Conservation (phyloP, 2,888 invertebrate genomes). For the Azorinus chamasolen region DNA sequence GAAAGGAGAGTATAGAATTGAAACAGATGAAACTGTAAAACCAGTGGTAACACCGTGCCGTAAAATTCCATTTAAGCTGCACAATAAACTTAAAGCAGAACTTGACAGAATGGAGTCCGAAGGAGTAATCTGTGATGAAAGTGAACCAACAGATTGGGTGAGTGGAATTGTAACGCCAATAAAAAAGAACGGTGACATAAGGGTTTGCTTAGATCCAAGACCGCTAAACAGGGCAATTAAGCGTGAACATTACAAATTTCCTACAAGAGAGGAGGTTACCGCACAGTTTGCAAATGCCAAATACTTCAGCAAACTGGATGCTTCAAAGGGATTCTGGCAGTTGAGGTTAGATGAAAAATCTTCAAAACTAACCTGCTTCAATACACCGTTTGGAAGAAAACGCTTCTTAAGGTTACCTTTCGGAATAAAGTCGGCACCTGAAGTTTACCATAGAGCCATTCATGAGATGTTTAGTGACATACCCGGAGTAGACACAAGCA, state of each 20-base stretch:
- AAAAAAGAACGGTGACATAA: constrained; percentile 35
- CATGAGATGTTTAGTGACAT: constrained; percentile 36
- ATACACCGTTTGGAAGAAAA: constrained; percentile 42
- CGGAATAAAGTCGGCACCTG: constrained; percentile 47
- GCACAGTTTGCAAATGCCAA: constrained; percentile 33
- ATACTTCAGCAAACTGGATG: constrained; percentile 45
- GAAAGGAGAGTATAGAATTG: constrained; percentile 30
- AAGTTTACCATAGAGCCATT: constrained; percentile 37
- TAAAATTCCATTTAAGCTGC: constrained; percentile 53
- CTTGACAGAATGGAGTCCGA: no score
- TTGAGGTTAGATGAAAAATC: constrained; percentile 31
- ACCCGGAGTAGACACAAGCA: constrained; percentile 20
- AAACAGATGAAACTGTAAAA: constrained; percentile 33
- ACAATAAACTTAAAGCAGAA: constrained; percentile 47
- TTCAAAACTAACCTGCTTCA: constrained; percentile 38
- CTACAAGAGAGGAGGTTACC: constrained; percentile 56
- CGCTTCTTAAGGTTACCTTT: constrained; percentile 43
- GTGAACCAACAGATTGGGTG: constrained; percentile 65
- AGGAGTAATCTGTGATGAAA: no score
- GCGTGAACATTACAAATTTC: constrained; percentile 57
- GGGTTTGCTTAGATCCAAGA: constrained; percentile 63
- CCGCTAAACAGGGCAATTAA: constrained; percentile 60
- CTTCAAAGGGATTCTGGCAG: constrained; percentile 45
- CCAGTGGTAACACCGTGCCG: constrained; percentile 56
- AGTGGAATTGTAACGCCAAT: constrained; percentile 56